These are phyloP conservation scores for Aviceda subcristata DNA, from an alignment of 2,113 vertebrate species.

Conservation along the genomic window DNA sequence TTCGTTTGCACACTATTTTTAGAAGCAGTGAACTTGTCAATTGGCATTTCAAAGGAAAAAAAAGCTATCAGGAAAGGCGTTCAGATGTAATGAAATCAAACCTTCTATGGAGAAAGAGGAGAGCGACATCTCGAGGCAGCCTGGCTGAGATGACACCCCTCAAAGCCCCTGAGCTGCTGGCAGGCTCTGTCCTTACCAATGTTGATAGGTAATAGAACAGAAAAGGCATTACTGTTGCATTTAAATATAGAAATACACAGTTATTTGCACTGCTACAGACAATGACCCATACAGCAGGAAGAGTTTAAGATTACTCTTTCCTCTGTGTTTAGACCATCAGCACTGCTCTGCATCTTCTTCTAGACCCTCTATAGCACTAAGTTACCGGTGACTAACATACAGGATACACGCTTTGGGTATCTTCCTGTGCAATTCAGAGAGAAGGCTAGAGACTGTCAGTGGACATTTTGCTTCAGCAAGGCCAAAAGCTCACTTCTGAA, in stretches of 20 bases:
- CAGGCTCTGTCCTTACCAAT: neutral
- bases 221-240: neutral
- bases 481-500: neutral
- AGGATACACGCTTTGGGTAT: fast-evolving
- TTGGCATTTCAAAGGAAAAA: neutral
- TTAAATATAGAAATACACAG: neutral
- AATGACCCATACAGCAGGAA: neutral
- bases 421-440: neutral
- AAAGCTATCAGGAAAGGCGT: fast-evolving
- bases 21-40: neutral
- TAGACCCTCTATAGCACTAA: neutral
- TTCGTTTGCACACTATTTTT: neutral
- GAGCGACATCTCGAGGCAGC: neutral
- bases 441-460: neutral
- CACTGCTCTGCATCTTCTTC: neutral
- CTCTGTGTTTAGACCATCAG: neutral
- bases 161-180: neutral
- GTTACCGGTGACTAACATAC: fast-evolving
- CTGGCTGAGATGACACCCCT: neutral
- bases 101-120: neutral
- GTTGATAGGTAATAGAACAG: fast-evolving
- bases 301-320: neutral
- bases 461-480: neutral
- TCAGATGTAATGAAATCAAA: neutral
- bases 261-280: neutral